These are phyloP conservation scores for Sebastes hubbsi DNA, from an alignment of 2,797 vertebrate species.

Conservation along the genomic window DNA sequence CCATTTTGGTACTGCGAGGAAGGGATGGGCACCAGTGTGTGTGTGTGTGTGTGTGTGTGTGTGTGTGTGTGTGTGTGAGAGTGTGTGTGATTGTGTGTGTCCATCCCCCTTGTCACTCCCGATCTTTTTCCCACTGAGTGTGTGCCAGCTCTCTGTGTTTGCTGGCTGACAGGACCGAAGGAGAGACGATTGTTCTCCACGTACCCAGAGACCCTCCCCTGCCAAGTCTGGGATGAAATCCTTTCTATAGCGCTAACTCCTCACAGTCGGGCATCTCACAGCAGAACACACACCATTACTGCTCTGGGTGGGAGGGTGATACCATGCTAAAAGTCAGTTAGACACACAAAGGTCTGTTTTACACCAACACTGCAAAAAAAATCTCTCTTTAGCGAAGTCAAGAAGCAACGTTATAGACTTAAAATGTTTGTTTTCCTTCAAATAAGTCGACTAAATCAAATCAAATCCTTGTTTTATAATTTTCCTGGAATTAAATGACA, in stretches of 20 bases:
- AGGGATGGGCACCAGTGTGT: slow-evolving; percentile 35
- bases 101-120: slow-evolving; percentile 63
- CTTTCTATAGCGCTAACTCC: slow-evolving; percentile 69
- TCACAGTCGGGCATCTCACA: slow-evolving; percentile 69
- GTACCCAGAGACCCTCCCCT: slow-evolving; percentile 77
- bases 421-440: neutral
- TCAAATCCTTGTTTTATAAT: neutral
- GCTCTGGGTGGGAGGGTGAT: slow-evolving; percentile 66
- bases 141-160: slow-evolving; percentile 80
- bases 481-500: neutral
- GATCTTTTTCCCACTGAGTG: slow-evolving; percentile 67
- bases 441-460: neutral
- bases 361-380: slow-evolving; percentile 31
- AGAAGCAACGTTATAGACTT: neutral
- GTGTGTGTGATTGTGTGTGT: slow-evolving; percentile 45
- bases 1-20: slow-evolving; percentile 58
- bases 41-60: slow-evolving; percentile 13
- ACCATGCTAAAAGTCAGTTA: slow-evolving; percentile 57
- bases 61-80: slow-evolving; percentile 34
- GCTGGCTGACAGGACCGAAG: slow-evolving; percentile 77
- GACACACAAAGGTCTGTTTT: slow-evolving; percentile 55
- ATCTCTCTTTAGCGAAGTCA: slow-evolving; percentile 6
- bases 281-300: slow-evolving; percentile 60
- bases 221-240: slow-evolving; percentile 79
- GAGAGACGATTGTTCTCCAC: slow-evolving; percentile 75